Conservation (phyloP, 2,797 vertebrate species). For the Pseudochromis fuscus region DNA sequence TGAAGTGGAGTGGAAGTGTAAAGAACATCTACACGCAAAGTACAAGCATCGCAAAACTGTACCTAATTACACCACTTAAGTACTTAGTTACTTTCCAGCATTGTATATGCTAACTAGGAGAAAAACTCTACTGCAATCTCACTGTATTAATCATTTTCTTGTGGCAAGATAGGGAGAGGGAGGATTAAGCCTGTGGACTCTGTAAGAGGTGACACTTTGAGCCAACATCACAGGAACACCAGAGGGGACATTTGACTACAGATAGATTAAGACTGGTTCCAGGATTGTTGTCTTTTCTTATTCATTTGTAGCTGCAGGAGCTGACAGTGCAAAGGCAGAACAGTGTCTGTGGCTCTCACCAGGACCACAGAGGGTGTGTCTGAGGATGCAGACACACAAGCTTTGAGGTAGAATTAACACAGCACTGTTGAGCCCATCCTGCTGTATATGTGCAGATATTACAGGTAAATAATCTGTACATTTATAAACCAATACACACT, state of each 20-base stretch:
- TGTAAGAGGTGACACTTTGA: slow-evolving; percentile 63
- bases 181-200: slow-evolving; percentile 9
- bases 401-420: slow-evolving; percentile 13
- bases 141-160: slow-evolving; percentile 55
- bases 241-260: slow-evolving; percentile 32
- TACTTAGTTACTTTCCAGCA: slow-evolving; percentile 1
- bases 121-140: not conserved
- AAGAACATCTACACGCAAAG: not conserved
- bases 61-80: not conserved
- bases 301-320: slow-evolving; percentile 48
- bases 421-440: too few species aligned
- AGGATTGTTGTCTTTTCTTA: slow-evolving; percentile 59
- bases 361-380: slow-evolving; percentile 28
- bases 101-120: not conserved
- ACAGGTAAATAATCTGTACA: not conserved
- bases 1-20: not conserved
- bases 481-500: not conserved
- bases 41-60: too few species aligned
- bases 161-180: not conserved
- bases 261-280: slow-evolving; percentile 13
- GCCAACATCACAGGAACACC: slow-evolving; percentile 60
- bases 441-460: not conserved
- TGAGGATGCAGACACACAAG: slow-evolving; percentile 8
- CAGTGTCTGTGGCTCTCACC: slow-evolving; percentile 50
- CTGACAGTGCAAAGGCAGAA: slow-evolving; percentile 29